Conservation (phyloP, 2,888 invertebrate genomes). For the Nymphalis urticae region DNA sequence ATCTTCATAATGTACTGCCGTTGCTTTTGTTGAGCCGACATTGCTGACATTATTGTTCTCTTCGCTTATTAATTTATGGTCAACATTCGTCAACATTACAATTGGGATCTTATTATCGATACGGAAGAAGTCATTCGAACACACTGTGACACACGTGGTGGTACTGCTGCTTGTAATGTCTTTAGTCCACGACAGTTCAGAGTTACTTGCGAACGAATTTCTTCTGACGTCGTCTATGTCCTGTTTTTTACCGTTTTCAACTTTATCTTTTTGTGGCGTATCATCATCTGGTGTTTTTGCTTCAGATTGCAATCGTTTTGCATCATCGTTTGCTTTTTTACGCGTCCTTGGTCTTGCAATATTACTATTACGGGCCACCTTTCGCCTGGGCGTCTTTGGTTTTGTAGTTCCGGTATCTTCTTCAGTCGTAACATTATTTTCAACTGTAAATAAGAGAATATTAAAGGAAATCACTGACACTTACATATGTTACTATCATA, state of each 20-base stretch:
- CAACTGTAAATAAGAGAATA: constrained; percentile 5
- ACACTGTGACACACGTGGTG: constrained; percentile 54
- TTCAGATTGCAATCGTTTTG: not conserved
- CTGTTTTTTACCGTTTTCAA: not conserved
- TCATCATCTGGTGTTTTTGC: not conserved
- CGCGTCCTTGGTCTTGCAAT: constrained; percentile 6
- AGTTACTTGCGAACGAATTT: constrained; percentile 42
- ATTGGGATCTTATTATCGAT: constrained; percentile 64
- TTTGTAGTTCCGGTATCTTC: not conserved
- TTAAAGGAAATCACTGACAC: not conserved
- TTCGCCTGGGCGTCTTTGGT: constrained; percentile 8
- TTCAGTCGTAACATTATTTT: constrained; percentile 3
- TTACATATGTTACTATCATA: not conserved
- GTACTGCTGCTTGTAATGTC: constrained; percentile 65
- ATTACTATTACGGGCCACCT: constrained; percentile 12
- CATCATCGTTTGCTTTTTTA: not conserved
- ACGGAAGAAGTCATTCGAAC: constrained; percentile 54
- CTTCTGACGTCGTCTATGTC: constrained; percentile 41
- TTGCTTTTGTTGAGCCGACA: not conserved
- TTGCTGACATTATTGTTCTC: not conserved
- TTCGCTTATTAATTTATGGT: constrained; percentile 22
- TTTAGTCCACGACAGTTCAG: constrained; percentile 64
- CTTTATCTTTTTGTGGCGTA: not conserved
- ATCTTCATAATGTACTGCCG: not conserved
- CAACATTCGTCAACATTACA: constrained; percentile 51